A percentile compares a stretch with the other conserved stretches of the same genome.
phyloP scores from a whole-genome alignment of 2,888 invertebrate genomes.

The Suillia variegata region DNA sequence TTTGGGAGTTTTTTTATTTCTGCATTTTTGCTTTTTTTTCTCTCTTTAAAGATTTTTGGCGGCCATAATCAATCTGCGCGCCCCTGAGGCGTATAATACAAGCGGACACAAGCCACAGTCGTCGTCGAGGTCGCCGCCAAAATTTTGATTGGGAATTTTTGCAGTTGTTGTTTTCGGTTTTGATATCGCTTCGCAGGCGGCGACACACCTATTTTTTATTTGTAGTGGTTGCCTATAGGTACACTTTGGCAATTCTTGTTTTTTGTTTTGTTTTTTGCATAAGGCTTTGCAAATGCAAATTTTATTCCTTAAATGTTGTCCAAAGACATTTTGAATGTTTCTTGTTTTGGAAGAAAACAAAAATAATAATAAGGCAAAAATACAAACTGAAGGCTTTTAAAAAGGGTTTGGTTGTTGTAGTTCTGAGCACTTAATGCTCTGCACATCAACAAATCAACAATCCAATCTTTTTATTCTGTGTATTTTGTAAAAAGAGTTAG shows the following conservation, averaged over 20 bases:
- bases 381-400: no score
- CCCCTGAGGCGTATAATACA: slow-evolving; percentile 51
- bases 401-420: no score
- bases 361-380: no score
- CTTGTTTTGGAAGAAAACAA: no score
- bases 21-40: slow-evolving; percentile 22
- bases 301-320: no score
- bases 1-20: slow-evolving; percentile 32
- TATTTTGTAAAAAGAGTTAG: no score
- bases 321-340: no score
- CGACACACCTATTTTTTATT: not conserved
- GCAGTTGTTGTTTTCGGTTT: not conserved
- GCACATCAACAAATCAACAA: no score
- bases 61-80: slow-evolving; percentile 46
- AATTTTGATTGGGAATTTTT: slow-evolving; percentile 5
- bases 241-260: not conserved
- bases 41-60: slow-evolving; percentile 11
- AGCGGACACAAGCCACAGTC: slow-evolving; percentile 46
- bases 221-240: not conserved
- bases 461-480: no score
- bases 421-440: no score
- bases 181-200: not conserved
- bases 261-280: not conserved
- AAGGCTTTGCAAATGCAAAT: slow-evolving; percentile 24
- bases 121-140: no score